phyloP scores from a whole-genome alignment of 2,113 vertebrate species.

The Lonchura striata region DNA sequence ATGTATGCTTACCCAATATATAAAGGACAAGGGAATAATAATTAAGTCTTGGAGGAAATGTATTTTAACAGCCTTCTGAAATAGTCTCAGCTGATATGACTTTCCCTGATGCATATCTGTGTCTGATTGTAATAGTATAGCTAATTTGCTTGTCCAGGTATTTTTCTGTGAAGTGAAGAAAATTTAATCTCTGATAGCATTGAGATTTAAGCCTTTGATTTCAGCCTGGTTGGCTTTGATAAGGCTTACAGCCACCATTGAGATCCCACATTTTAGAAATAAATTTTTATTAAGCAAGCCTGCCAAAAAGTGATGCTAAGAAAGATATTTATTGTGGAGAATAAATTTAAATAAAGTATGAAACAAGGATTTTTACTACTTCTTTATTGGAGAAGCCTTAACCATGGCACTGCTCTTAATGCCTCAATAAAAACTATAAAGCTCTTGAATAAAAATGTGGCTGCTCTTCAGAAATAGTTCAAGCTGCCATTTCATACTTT shows the following conservation, averaged over 20 bases:
- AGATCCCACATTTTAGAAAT: not conserved
- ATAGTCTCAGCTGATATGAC: not conserved
- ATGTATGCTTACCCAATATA: not conserved
- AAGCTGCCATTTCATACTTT: constrained; percentile 28
- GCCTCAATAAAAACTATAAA: not conserved
- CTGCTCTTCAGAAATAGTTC: constrained; percentile 29
- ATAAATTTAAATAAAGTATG: not conserved
- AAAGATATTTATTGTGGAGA: not conserved
- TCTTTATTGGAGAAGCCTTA: not conserved
- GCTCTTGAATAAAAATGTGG: not conserved
- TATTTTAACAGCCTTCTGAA: not conserved
- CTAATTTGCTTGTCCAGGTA: not conserved
- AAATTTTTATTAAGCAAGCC: not conserved
- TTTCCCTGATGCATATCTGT: not conserved
- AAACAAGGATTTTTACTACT: not conserved
- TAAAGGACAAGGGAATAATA: not conserved
- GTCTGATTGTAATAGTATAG: not conserved
- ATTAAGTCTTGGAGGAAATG: not conserved
- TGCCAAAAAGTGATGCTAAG: not conserved
- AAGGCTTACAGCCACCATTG: not conserved
- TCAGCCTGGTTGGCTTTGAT: not conserved
- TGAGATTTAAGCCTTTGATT: not conserved
- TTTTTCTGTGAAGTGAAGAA: not conserved
- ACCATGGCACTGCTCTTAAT: not conserved
- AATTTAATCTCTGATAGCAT: not conserved